These are phyloP conservation scores for Zaprionus tsacasi DNA, from an alignment of 1,140 invertebrate species.

Conservation along the genomic window DNA sequence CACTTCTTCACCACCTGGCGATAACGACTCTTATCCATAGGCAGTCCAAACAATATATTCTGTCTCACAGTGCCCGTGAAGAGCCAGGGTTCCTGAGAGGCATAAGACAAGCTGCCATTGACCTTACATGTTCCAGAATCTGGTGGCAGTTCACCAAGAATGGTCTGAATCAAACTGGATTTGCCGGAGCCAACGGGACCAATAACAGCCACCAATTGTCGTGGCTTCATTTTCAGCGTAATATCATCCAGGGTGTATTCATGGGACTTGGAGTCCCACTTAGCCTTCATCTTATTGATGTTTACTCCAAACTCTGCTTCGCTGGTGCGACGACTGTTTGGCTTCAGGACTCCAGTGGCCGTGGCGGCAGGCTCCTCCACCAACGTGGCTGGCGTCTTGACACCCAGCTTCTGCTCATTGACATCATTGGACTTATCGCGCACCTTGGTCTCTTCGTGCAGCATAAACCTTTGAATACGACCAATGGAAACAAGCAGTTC, in stretches of 20 bases:
- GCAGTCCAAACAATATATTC: constrained; percentile 95
- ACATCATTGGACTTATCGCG: constrained; percentile 72
- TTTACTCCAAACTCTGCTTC: constrained; percentile 51
- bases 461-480: constrained; percentile 89
- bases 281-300: constrained; percentile 76
- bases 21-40: constrained; percentile 90
- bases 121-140: constrained; percentile 88
- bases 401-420: constrained; percentile 60
- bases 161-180: constrained; percentile 91
- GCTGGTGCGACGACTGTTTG: constrained; percentile 54
- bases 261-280: constrained; percentile 81
- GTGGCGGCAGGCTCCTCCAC: constrained; percentile 53
- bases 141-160: constrained; percentile 92
- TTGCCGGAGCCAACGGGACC: constrained; percentile 92
- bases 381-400: constrained; percentile 30
- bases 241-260: constrained; percentile 86
- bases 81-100: constrained; percentile 97
- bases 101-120: constrained; percentile 92
- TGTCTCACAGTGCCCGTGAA: constrained; percentile 91
- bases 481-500: constrained; percentile 89
- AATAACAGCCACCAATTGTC: constrained; percentile 88
- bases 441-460: constrained; percentile 87
- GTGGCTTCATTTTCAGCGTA: constrained; percentile 87
- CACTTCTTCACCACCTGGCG: constrained; percentile 90
- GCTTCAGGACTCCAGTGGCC: constrained; percentile 59